Conservation (phyloP, 2,888 invertebrate species). For the Drosophila seclusa region DNA sequence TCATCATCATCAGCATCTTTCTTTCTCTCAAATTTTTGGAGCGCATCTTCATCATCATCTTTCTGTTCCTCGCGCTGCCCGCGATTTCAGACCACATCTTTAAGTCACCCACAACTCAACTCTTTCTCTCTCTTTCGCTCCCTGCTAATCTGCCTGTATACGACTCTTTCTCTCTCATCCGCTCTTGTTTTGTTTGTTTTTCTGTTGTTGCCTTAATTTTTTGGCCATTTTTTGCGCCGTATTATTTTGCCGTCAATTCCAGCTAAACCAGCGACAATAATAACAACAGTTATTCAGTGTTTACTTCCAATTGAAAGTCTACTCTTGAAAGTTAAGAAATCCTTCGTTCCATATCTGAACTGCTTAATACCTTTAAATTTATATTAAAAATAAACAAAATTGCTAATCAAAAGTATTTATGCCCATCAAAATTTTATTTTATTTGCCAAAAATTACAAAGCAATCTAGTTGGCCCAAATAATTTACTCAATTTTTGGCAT, state of each 20-base stretch:
- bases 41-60: conserved; percentile 6
- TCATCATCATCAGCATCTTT: conserved; percentile 54
- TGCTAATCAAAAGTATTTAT: not conserved
- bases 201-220: not conserved
- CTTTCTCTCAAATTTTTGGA: conserved; percentile 12
- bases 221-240: conserved; percentile 44
- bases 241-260: conserved; percentile 61
- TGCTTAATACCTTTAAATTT: conserved; percentile 4
- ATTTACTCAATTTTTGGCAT: not conserved
- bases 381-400: too few species aligned
- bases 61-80: not conserved
- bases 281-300: conserved; percentile 3
- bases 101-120: not conserved
- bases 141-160: not conserved
- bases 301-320: conserved; percentile 16
- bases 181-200: conserved; percentile 2
- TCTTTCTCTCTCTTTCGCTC: not conserved
- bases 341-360: conserved; percentile 15
- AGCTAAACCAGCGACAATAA: conserved; percentile 36
- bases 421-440: not conserved
- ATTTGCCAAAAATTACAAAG: not conserved
- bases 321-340: conserved; percentile 1
- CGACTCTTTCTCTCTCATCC: not conserved
- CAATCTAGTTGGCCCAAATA: not conserved
- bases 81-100: not conserved